phyloP scores from a whole-genome alignment of 2,113 vertebrate species.

The Anser cygnoides region DNA sequence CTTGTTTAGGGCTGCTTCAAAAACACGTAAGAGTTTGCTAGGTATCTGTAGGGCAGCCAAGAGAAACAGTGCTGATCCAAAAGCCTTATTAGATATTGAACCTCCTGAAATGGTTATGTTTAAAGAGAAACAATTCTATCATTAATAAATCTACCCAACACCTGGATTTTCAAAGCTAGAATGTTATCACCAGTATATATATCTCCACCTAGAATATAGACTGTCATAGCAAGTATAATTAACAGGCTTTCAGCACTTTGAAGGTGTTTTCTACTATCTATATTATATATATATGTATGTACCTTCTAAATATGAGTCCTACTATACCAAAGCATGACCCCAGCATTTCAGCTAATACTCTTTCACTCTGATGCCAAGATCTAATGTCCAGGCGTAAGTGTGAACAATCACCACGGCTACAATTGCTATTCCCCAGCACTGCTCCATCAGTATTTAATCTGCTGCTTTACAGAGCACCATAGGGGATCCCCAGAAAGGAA shows the following conservation, averaged over 20 bases:
- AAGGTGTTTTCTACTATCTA: background rate
- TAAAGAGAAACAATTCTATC: background rate
- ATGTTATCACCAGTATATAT: background rate
- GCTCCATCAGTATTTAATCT: slow-evolving; percentile 57
- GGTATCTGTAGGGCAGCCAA: background rate
- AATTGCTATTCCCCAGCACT: slow-evolving; percentile 36
- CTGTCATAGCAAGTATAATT: background rate
- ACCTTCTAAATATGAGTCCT: background rate
- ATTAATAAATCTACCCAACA: background rate
- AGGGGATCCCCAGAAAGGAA: slow-evolving; percentile 63
- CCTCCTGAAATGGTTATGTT: background rate
- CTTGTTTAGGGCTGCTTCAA: background rate
- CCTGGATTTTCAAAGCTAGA: background rate
- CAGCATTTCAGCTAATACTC: background rate
- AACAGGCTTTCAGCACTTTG: background rate
- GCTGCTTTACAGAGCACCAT: slow-evolving; percentile 47
- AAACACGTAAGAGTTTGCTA: background rate
- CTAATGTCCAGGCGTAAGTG: slow-evolving; percentile 15
- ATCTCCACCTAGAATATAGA: background rate
- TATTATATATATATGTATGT: background rate
- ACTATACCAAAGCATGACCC: background rate
- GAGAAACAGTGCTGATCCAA: background rate
- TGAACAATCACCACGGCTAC: background rate
- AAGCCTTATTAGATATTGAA: background rate
- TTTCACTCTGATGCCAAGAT: background rate